Evolutionary conservation across 2,797 vertebrate species (phyloP).

Genomic region (Ambastaia sidthimunki): DNA sequence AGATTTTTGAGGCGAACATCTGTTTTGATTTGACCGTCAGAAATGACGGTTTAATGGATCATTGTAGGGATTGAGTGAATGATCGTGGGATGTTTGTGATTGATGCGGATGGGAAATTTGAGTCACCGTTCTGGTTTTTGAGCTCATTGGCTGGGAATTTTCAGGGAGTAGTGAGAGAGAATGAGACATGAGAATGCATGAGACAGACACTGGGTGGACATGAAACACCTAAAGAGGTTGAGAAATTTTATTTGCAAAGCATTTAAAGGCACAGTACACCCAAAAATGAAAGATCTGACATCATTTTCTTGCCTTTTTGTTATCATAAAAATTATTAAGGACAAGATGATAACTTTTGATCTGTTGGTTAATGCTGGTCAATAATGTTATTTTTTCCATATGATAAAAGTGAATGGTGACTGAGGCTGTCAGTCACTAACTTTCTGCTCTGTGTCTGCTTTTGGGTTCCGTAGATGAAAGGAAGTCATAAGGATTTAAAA

Average conservation of each 20-base stretch:
- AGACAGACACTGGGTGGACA: neutral
- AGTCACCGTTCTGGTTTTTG: conserved; percentile 43
- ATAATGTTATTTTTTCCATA: too few relatives aligned
- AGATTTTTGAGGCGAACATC: conserved; percentile 27
- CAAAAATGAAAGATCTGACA: too few relatives aligned
- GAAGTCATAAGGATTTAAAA: too few relatives aligned
- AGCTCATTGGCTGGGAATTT: conserved; percentile 34
- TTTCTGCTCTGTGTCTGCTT: too few relatives aligned
- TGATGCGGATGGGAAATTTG: conserved; percentile 43
- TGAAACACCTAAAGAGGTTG: neutral
- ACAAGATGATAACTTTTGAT: too few relatives aligned
- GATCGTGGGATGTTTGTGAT: conserved; percentile 19
- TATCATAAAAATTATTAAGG: too few relatives aligned
- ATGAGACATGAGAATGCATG: conserved; percentile 20
- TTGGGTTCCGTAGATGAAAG: too few relatives aligned
- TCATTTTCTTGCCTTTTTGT: too few relatives aligned
- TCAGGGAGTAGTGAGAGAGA: conserved; percentile 40
- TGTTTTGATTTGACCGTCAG: conserved; percentile 42
- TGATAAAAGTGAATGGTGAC: too few relatives aligned
- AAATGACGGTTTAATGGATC: conserved; percentile 38
- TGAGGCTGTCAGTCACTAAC: too few relatives aligned
- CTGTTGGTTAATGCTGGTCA: too few relatives aligned
- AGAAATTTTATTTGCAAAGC: neutral
- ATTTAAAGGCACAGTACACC: too few relatives aligned
- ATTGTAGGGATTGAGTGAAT: conserved; percentile 25